Evolutionary conservation across 2,113 vertebrate species (phyloP).

Genomic region (Oxyruncus cristatus): DNA sequence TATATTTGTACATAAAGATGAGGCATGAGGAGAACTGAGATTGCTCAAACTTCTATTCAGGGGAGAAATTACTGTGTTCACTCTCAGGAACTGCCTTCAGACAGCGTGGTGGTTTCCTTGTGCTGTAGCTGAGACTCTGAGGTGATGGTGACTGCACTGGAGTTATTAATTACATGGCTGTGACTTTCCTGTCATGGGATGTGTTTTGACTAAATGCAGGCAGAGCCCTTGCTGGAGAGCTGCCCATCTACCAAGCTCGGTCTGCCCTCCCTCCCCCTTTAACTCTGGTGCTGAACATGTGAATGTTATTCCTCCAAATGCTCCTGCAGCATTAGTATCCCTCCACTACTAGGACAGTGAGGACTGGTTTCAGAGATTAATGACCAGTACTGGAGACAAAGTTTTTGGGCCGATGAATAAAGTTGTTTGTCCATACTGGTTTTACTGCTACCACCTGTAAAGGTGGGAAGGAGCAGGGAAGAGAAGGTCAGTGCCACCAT

Average conservation of each 20-base stretch:
- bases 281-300: background rate
- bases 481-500: background rate
- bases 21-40: background rate
- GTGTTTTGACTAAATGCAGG: background rate
- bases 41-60: background rate
- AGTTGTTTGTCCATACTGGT: background rate
- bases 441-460: background rate
- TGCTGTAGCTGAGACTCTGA: background rate
- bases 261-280: background rate
- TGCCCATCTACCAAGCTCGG: background rate
- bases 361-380: background rate
- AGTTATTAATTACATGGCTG: background rate
- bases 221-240: background rate
- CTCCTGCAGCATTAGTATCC: background rate
- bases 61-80: background rate
- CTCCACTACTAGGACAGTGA: background rate
- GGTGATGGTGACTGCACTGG: background rate
- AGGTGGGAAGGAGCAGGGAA: background rate
- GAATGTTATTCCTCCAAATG: background rate
- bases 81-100: background rate
- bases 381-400: background rate
- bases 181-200: background rate
- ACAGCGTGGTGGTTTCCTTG: background rate
- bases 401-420: too few relatives aligned
- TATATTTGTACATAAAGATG: background rate